Conservation (phyloP, 2,113 vertebrate species). For the Bubo bubo region DNA sequence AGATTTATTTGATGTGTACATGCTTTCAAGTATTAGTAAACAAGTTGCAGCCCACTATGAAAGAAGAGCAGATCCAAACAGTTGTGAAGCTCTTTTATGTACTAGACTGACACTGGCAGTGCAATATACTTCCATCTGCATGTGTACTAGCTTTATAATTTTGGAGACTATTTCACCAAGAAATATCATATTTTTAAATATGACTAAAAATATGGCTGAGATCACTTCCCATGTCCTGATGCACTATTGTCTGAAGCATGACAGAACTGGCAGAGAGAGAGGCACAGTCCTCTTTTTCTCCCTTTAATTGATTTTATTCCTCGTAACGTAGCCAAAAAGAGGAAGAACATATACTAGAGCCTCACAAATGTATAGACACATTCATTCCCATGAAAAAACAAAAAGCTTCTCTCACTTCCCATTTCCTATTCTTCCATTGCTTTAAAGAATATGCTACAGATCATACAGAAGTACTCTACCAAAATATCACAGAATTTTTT, state of each 20-base stretch:
- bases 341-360: background rate
- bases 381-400: background rate
- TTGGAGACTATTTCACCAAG: background rate
- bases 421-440: background rate
- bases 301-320: background rate
- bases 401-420: background rate
- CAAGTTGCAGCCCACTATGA: conserved; percentile 61
- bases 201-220: background rate
- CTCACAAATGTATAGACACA: background rate
- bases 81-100: background rate
- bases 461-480: background rate
- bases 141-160: background rate
- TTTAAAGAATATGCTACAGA: background rate
- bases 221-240: background rate
- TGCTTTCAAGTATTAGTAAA: conserved; percentile 67
- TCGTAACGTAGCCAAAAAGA: background rate
- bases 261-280: background rate
- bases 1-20: conserved; percentile 66
- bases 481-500: background rate
- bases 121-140: background rate
- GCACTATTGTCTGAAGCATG: background rate
- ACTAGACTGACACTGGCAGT: background rate
- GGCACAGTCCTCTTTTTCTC: background rate
- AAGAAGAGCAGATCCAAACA: conserved; percentile 48
- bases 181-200: background rate